Evolutionary conservation across 2,797 vertebrate genomes (phyloP), one percentile per base, ranked within the genome.

Genomic region (Lacerta bilineata): DNA sequence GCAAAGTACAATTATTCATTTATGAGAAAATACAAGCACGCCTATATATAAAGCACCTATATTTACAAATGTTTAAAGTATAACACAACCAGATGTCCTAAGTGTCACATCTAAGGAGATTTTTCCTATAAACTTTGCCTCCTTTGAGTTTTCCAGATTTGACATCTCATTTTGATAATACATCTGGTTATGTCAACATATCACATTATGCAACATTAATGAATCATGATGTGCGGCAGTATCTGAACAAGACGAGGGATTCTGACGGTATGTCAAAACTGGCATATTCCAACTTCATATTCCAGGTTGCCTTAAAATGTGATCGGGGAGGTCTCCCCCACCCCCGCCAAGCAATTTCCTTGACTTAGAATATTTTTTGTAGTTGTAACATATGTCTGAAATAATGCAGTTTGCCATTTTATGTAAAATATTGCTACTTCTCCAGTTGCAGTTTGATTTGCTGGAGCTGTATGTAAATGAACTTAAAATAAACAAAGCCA

Each of bases 91-190:
- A 93, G 93, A 91, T 92, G 88, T 36, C 87, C 33, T 86, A 59
- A 29, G 75, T 95, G 88, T 90, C 83, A 81, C 59, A 86, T 92
- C 89, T 87, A 78, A 92, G 77, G 88, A 93, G 89, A 85, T 81
- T 78, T 94, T 94, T 83, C 43, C 36, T 55, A 87, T 64, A 94
- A 95, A 94, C 81, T 93, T 95, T 92, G 39, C 61, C 92, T 90
- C 85, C 75, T 92, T 91, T 92, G 89, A 93, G 87, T 94, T 94
- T 93, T 87, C 92, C 18, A 69, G 89, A 88, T 89, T 91, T 96
- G 93, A 95, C 94, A 93, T 86, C 71, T 92, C 93, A 88, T 94
- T 95, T 94, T 95, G 93, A 94, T 93, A 94, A 91, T 93, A 91
- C 89, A 84, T 92, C 87, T 94, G 89, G 84, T 94, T 93, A 91